Percentiles rank a stretch among this genome's conserved stretches.
Evolutionary conservation across 2,888 invertebrate genomes (phyloP).

Genomic region (Hipparchia semele): DNA sequence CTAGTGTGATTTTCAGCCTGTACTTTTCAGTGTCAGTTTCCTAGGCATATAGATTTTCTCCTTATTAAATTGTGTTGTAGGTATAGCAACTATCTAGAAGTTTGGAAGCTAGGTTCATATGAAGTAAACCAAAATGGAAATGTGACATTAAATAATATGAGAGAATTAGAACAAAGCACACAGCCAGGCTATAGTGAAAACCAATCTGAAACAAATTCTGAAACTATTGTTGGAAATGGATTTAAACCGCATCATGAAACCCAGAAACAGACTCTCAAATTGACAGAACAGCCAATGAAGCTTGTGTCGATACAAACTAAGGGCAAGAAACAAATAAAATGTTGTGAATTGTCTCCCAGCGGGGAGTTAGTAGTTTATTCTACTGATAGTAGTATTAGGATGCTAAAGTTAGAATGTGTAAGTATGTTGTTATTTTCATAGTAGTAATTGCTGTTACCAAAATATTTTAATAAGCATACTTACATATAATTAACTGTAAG

Average conservation of each 20-base stretch:
- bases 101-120: constrained; percentile 80
- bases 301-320: constrained; percentile 87
- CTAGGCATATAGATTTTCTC: no score
- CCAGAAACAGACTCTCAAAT: constrained; percentile 57
- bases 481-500: no score
- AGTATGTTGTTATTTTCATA: constrained; percentile 16
- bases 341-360: constrained; percentile 87
- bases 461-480: no score
- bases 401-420: constrained; percentile 86
- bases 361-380: constrained; percentile 90
- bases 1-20: no score
- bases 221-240: constrained; percentile 42
- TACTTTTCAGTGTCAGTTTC: no score
- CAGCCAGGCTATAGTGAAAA: constrained; percentile 46
- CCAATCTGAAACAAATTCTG: constrained; percentile 61
- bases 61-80: constrained; percentile 46
- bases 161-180: constrained; percentile 44
- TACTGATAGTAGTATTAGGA: constrained; percentile 84
- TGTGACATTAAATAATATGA: constrained; percentile 50
- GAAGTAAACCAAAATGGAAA: constrained; percentile 84
- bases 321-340: constrained; percentile 86
- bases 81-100: constrained; percentile 80
- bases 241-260: constrained; percentile 13
- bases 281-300: constrained; percentile 85
- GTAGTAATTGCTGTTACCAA: no score